Conservation (phyloP, 2,888 invertebrate species). For the Limnephilus rhombicus region DNA sequence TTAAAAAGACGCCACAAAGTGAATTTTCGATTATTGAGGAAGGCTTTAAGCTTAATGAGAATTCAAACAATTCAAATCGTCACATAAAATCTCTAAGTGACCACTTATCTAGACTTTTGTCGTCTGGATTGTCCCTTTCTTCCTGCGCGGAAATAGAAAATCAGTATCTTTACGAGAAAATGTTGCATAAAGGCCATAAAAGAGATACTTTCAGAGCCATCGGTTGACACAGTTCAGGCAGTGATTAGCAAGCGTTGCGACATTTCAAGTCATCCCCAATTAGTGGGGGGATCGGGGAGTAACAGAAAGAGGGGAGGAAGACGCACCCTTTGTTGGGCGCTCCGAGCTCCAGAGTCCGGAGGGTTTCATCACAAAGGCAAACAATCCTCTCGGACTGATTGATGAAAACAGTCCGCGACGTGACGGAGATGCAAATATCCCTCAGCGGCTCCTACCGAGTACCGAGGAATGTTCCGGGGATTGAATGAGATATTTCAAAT, state of each 20-base stretch:
- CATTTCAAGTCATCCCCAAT: constrained; percentile 50
- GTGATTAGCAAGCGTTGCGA: constrained; percentile 44
- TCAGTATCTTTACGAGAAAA: not conserved
- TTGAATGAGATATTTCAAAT: constrained; percentile 18
- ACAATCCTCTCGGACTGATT: constrained; percentile 44
- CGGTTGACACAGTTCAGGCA: constrained; percentile 5
- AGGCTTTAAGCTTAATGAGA: not conserved
- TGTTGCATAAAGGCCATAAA: not conserved
- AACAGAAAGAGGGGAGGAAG: not conserved
- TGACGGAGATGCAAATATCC: constrained; percentile 45
- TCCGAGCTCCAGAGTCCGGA: constrained; percentile 17
- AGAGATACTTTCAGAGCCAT: constrained; percentile 7
- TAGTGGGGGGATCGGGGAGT: constrained; percentile 24
- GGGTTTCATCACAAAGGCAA: constrained; percentile 45
- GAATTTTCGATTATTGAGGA: no score
- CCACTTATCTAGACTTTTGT: not conserved
- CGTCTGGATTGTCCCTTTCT: not conserved
- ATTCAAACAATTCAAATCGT: not conserved
- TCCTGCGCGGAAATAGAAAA: not conserved
- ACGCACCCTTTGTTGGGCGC: constrained; percentile 24
- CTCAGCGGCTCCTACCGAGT: not conserved
- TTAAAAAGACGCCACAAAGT: no score
- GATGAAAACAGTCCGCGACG: constrained; percentile 38
- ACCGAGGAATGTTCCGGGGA: constrained; percentile 15
- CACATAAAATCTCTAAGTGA: not conserved